Evolutionary conservation across 2,888 invertebrate species (phyloP).

Genomic region (Gastrophysa polygoni): DNA sequence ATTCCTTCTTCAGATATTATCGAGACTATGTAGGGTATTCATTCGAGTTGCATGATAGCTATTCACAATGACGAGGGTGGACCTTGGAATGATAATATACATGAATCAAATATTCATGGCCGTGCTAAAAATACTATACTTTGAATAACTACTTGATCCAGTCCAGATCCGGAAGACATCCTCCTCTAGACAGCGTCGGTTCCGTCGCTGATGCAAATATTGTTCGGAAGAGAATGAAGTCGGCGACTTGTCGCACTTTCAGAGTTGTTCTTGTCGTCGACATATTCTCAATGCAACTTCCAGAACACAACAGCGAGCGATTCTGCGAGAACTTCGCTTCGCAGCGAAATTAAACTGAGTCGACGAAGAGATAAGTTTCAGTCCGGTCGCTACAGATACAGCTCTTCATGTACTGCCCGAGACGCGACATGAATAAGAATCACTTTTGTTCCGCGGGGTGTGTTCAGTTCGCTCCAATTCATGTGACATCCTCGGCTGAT

Average conservation of each 20-base stretch:
- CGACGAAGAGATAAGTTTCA: not conserved
- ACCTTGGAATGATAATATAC: too few species aligned
- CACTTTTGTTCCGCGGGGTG: not conserved
- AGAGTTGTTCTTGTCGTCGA: not conserved
- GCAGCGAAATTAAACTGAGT: not conserved
- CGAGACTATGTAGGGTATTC: too few species aligned
- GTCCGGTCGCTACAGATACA: not conserved
- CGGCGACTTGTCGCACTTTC: not conserved
- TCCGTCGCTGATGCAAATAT: not conserved
- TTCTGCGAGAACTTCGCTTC: not conserved
- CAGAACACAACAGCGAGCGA: not conserved
- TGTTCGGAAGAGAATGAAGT: not conserved
- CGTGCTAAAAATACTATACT: too few species aligned
- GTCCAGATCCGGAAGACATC: too few species aligned
- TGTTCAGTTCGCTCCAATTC: not conserved
- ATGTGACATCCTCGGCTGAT: not conserved
- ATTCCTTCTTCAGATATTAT: too few species aligned
- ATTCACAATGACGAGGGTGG: too few species aligned
- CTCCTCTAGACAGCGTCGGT: too few species aligned
- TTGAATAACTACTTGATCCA: too few species aligned
- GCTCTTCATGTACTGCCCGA: not conserved
- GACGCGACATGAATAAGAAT: not conserved
- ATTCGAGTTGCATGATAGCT: too few species aligned
- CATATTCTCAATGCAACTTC: not conserved
- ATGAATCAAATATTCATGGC: too few species aligned